phyloP scores from a whole-genome alignment of 2,888 invertebrate species.

The Phlogophora meticulosa region DNA sequence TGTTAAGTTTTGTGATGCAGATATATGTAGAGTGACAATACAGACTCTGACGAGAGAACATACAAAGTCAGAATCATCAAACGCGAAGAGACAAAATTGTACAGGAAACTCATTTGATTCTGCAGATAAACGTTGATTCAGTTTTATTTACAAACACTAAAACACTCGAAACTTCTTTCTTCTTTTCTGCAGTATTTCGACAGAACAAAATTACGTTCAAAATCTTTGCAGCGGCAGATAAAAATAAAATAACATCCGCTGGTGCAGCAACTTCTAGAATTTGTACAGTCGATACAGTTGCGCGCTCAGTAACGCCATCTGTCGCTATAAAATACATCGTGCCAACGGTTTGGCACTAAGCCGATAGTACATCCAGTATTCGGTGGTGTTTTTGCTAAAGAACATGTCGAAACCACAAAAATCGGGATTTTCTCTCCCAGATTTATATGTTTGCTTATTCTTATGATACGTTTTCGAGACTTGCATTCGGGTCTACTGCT shows the following conservation, averaged over 20 bases:
- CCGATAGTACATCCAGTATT: slow-evolving; percentile 69
- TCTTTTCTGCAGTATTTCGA: slow-evolving; percentile 14
- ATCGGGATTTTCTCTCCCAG: slow-evolving; percentile 35
- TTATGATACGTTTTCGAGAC: slow-evolving; percentile 43
- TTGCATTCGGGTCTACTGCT: slow-evolving; percentile 28
- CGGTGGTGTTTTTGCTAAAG: slow-evolving; percentile 61
- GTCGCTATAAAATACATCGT: slow-evolving; percentile 79
- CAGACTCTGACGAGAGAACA: background rate
- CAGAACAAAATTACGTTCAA: slow-evolving; percentile 49
- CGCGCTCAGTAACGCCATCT: slow-evolving; percentile 73
- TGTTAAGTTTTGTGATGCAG: background rate
- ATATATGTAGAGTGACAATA: slow-evolving; percentile 1
- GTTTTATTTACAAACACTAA: slow-evolving; percentile 19
- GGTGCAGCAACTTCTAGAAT: slow-evolving; percentile 48
- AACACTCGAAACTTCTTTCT: slow-evolving; percentile 27
- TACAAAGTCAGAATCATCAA: slow-evolving; percentile 24
- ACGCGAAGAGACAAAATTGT: background rate
- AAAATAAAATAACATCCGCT: slow-evolving; percentile 49
- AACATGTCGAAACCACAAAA: slow-evolving; percentile 43
- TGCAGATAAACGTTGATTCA: background rate
- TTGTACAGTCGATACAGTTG: slow-evolving; percentile 60
- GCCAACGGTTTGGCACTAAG: slow-evolving; percentile 78
- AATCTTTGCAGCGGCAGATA: slow-evolving; percentile 35
- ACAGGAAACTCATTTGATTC: slow-evolving; percentile 12
- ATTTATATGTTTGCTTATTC: slow-evolving; percentile 59